These are phyloP conservation scores for Drosophila anceps DNA, from an alignment of 2,888 invertebrate species.

Conservation along the genomic window DNA sequence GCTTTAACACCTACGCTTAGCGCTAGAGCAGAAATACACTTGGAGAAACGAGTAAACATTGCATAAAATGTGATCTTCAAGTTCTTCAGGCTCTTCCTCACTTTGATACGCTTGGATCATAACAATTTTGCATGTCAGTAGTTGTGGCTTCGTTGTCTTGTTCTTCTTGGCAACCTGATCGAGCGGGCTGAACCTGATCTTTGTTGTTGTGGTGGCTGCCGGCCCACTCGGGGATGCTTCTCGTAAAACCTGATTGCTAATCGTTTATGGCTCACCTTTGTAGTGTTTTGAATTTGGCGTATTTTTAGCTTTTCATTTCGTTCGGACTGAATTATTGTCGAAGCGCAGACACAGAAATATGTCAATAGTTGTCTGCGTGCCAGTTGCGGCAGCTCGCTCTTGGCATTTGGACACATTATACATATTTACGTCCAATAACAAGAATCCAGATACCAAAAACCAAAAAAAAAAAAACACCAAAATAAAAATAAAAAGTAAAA, in stretches of 20 bases:
- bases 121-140: constrained; percentile 20
- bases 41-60: too few species aligned
- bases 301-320: constrained; percentile 68
- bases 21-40: not conserved
- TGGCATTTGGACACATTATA: constrained; percentile 38
- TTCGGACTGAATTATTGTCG: constrained; percentile 61
- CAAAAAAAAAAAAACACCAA: constrained; percentile 2
- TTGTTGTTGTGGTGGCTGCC: constrained; percentile 4
- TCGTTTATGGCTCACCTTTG: constrained; percentile 47
- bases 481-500: constrained; percentile 7
- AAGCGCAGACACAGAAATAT: constrained; percentile 55
- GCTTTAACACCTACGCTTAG: constrained; percentile 34
- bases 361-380: constrained; percentile 64
- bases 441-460: constrained; percentile 26
- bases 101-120: constrained; percentile 22
- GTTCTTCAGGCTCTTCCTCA: constrained; percentile 11
- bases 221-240: constrained; percentile 32
- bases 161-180: constrained; percentile 26
- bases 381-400: constrained; percentile 41
- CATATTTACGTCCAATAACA: constrained; percentile 23
- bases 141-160: not conserved
- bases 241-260: constrained; percentile 52
- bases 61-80: too few species aligned
- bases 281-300: constrained; percentile 41
- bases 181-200: constrained; percentile 24